Base-by-base conservation (phyloP, 2,797 vertebrate species). In the Pygocentrus nattereri region DNA sequence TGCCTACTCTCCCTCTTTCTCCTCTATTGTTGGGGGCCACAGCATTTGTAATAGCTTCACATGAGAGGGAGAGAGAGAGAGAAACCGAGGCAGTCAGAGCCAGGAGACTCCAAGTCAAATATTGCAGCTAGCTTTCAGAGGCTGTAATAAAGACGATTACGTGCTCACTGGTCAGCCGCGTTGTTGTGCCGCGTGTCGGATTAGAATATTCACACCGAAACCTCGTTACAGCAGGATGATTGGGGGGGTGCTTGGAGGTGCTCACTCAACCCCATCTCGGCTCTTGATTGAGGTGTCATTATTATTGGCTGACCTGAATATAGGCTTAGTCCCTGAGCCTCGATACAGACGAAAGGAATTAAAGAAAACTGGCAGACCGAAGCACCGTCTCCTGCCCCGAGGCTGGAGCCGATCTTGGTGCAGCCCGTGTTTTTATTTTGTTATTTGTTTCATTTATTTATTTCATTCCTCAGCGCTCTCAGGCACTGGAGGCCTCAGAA, bases 171-270 rank as follows among this genome's bases (percentile, higher is more conserved):
- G 91, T 93, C 92, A 90, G 90, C 93, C 88, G 90, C 91, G 78
- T 92, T 90, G 89, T 94, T 94, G 90, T 91, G 92, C 90, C 92
- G 92, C 88, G 87, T 90, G 87, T 90, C 87, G 92, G 94, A 95
- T 95, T 95, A 95, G 91, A 95, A 95, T 94, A 95, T 93, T 94
- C 89, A 75, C 77, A 87, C 90, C 18, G 88, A 92, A 92, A 93
- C 91, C 94, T 93, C 5, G 88, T 94, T 94, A 94, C 87, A 80
- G 86, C 16, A 65, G 11, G 47, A 11, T 38, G 27, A 12, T 15
- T 3, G 61, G 18, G 27, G 31, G 31, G 3, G 19, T 4, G 23
- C 84, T 78, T 79, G 81, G 87, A 87, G 86, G 84, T 90, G 88
- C 90, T 93, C 90, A 85, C 78, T 88, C 86, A 88, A 87, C 85